phyloP scores from a whole-genome alignment of 2,113 vertebrate genomes.

The Sula dactylatra region DNA sequence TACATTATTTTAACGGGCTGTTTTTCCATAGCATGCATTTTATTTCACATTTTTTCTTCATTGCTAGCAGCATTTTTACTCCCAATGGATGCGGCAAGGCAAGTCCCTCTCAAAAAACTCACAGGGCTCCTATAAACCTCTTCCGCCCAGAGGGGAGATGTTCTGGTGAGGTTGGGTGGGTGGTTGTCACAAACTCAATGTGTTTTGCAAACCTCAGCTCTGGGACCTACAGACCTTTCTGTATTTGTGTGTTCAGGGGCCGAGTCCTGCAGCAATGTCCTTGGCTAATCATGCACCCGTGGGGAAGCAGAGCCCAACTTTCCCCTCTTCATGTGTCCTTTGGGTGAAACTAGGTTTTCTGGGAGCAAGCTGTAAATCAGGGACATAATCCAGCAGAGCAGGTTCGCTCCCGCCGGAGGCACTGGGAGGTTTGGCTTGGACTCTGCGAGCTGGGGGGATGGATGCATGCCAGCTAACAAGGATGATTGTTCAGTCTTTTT shows the following conservation, averaged over 20 bases:
- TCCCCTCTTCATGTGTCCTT: rapidly evolving
- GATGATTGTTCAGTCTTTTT: background rate
- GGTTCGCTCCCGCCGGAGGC: background rate
- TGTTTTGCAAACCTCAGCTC: background rate
- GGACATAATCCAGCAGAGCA: background rate
- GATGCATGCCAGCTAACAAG: background rate
- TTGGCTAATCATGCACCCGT: background rate
- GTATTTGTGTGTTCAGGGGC: background rate
- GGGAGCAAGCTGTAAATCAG: background rate
- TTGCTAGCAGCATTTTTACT: background rate
- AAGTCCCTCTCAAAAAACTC: background rate
- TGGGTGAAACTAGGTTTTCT: background rate
- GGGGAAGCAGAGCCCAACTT: background rate
- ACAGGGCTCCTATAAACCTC: background rate
- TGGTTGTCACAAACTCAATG: background rate
- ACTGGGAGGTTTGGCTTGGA: background rate
- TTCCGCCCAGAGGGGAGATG: background rate
- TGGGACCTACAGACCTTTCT: background rate
- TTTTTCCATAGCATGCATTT: background rate
- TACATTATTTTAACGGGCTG: background rate
- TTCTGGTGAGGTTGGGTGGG: background rate
- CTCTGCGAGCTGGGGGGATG: background rate
- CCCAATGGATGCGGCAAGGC: background rate
- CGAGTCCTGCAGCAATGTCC: rapidly evolving
- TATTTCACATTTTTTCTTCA: background rate